Evolutionary conservation across 2,797 vertebrate genomes (phyloP), one percentile per base, ranked within the genome.

Genomic region (Spea hammondii): DNA sequence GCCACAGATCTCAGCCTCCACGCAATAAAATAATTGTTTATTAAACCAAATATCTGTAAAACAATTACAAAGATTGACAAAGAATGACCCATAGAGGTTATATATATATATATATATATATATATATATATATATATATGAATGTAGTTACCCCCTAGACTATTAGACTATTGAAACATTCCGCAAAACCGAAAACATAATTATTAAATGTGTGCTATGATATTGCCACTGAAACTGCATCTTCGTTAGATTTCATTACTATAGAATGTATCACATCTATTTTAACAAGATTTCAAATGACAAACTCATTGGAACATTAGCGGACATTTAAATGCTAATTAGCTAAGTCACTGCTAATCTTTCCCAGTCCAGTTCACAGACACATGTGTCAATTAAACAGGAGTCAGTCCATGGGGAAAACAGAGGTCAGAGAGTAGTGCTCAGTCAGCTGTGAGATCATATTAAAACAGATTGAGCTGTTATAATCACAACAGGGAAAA

Each of bases 281-380:
- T 89, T 83, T 86, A 90, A 87, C 83, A 86, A 85, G 84, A 89
- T 87, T 89, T 82, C 84, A 88, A 90, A 89, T 75, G 86, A 89
- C 90, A 91, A 89, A 89, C 86, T 79, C 86, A 88, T 70, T 80
- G 84, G 74, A 90, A 91, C 86, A 86, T 88, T 88, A 91, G 88
- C 3, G 79, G 88, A 84, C 83, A 88, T 89, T 93, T 92, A 93
- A 93, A 92, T 91, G 88, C 89, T 91, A 92, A 92, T 94, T 92
- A 92, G 91, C 90, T 90, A 89, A 91, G 74, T 85, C 84, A 85
- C 85, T 85, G 85, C 86, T 92, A 91, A 92, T 91, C 90, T 90
- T 78, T 85, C 83, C 70, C 85, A 85, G 85, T 83, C 85, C 88
- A 80, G 89, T 85, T 88, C 87, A 85, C 87, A 88, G 89, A 89